Evolutionary conservation across 2,888 invertebrate species (phyloP).

Genomic region (Dioctria rufipes): DNA sequence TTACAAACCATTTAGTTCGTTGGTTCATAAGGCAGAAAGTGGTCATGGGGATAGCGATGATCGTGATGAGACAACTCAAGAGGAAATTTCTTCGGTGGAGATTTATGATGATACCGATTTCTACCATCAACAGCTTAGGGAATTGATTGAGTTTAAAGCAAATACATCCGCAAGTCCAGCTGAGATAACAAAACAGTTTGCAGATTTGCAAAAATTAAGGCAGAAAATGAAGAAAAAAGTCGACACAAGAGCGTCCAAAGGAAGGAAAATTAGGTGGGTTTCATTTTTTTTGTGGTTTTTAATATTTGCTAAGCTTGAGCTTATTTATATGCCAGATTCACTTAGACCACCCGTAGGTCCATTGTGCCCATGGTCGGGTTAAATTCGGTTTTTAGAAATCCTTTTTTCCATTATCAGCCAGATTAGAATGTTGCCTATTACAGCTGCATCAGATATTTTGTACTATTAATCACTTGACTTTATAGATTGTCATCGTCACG

Average conservation of each 20-base stretch:
- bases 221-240: conserved; percentile 94
- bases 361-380: no score
- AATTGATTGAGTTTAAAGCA: conserved; percentile 93
- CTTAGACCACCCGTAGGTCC: no score
- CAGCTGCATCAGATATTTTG: no score
- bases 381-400: no score
- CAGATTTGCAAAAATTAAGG: conserved; percentile 91
- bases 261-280: conserved; percentile 82
- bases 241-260: conserved; percentile 95
- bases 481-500: no score
- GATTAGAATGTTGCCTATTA: no score
- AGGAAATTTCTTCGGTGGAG: conserved; percentile 79
- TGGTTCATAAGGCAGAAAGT: conserved; percentile 59
- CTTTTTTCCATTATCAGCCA: no score
- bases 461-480: no score
- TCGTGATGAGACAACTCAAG: conserved; percentile 66
- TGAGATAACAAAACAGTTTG: conserved; percentile 90
- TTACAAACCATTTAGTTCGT: conserved; percentile 76
- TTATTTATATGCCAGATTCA: no score
- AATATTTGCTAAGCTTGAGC: no score
- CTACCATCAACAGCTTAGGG: conserved; percentile 92
- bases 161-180: conserved; percentile 87
- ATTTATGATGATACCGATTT: conserved; percentile 98
- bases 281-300: background rate
- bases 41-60: conserved; percentile 64